A percentile compares a stretch with the other conserved stretches of the same genome.
Conservation (phyloP, 2,888 invertebrate species). For the Lacanobia oleracea region DNA sequence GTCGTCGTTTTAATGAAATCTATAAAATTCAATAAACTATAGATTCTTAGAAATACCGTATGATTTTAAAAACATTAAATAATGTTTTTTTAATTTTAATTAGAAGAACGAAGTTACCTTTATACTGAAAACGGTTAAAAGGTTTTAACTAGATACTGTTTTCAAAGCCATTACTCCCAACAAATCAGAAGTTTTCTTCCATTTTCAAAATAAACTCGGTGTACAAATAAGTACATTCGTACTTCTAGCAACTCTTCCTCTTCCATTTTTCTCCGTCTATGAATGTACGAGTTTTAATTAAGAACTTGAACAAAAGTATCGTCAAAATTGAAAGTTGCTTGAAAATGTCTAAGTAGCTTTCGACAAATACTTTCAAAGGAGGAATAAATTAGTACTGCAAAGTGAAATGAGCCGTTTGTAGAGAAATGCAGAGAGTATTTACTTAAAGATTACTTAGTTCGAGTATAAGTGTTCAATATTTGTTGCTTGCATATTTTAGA, state of each 20-base stretch:
- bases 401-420: constrained; percentile 22
- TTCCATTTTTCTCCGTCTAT: constrained; percentile 5
- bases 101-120: too few species aligned
- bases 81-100: too few species aligned
- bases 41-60: too few species aligned
- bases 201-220: background rate
- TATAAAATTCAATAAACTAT: too few species aligned
- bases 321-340: constrained; percentile 14
- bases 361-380: constrained; percentile 23
- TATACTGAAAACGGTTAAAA: too few species aligned
- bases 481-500: constrained; percentile 1
- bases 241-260: constrained; percentile 10
- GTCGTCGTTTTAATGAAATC: too few species aligned
- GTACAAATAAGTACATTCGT: constrained; percentile 17
- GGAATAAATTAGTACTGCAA: constrained; percentile 30
- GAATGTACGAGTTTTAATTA: constrained; percentile 47
- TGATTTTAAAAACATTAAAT: too few species aligned
- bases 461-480: constrained; percentile 17
- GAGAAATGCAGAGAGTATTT: constrained; percentile 22
- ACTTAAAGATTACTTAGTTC: constrained; percentile 8
- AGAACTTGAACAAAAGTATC: constrained; percentile 25
- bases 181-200: background rate
- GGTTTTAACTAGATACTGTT: too few species aligned
- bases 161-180: too few species aligned
- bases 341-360: constrained; percentile 19